These are phyloP conservation scores for Coelopa frigida DNA, from an alignment of 1,140 invertebrate genomes.

Conservation along the genomic window DNA sequence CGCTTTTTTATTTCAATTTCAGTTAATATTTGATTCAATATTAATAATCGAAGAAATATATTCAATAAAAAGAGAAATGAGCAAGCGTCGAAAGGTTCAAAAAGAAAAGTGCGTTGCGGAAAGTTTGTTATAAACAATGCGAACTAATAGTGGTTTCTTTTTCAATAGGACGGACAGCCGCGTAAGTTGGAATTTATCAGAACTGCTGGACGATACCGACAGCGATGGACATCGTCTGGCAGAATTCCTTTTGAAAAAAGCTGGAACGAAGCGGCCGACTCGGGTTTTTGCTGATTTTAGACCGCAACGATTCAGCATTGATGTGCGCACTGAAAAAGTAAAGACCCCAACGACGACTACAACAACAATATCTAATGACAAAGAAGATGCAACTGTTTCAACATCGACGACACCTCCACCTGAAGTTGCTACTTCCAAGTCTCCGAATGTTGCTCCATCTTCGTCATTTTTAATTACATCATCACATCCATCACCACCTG, in stretches of 20 bases:
- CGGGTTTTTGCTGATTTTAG: background rate
- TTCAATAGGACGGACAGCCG: background rate
- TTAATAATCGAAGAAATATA: no score
- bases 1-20: no score
- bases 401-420: no score
- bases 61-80: no score
- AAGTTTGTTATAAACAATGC: no score
- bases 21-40: no score
- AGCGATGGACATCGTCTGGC: slow-evolving; percentile 11
- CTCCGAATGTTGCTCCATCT: no score
- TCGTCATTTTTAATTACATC: no score
- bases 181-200: background rate
- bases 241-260: slow-evolving; percentile 10
- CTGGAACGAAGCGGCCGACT: background rate
- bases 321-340: slow-evolving; percentile 6
- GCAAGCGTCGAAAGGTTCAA: no score
- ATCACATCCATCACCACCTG: slow-evolving; percentile 20
- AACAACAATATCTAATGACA: background rate
- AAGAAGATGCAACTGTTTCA: slow-evolving; percentile 6
- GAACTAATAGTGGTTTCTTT: no score
- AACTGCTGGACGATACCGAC: slow-evolving; percentile 11
- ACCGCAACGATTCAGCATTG: slow-evolving; percentile 2
- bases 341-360: background rate
- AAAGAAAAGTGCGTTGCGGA: no score
- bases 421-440: no score